Percentiles rank a stretch among this genome's conserved stretches.
Evolutionary conservation across 2,113 vertebrate species (phyloP).

Genomic region (Sorex araneus): DNA sequence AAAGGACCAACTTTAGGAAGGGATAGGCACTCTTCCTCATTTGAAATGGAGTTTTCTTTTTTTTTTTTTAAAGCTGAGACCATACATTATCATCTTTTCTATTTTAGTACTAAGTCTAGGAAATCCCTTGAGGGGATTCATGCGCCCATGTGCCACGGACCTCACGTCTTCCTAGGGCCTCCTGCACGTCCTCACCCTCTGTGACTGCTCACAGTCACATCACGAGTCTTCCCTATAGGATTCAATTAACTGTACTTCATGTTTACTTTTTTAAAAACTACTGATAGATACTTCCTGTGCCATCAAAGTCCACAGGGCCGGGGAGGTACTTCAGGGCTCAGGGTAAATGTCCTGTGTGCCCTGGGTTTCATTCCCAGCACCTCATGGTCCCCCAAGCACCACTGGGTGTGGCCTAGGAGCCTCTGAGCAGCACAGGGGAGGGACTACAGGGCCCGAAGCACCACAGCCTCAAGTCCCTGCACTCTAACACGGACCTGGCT

Average conservation of each 20-base stretch:
- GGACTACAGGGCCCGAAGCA: too few species aligned
- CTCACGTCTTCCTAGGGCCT: neutral
- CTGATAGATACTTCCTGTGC: neutral
- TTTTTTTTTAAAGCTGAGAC: neutral
- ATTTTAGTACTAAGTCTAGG: slow-evolving; percentile 6
- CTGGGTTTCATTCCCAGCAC: too few species aligned
- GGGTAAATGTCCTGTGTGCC: too few species aligned
- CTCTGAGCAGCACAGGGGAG: too few species aligned
- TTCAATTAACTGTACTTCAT: neutral
- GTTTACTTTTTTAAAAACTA: neutral
- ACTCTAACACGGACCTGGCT: too few species aligned
- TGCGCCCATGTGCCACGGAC: neutral
- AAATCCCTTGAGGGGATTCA: neutral
- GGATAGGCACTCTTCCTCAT: neutral
- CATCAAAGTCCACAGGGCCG: neutral
- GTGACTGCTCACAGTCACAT: neutral
- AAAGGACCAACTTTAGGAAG: neutral
- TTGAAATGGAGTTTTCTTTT: neutral
- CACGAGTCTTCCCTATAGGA: neutral
- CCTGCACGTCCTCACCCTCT: neutral
- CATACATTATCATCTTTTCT: neutral
- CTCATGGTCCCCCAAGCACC: too few species aligned
- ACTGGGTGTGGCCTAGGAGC: too few species aligned
- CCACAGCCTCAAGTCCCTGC: too few species aligned
- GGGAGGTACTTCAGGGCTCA: too few species aligned